Conservation (phyloP, 2,113 vertebrate species). For the Taurulus bubalis region DNA sequence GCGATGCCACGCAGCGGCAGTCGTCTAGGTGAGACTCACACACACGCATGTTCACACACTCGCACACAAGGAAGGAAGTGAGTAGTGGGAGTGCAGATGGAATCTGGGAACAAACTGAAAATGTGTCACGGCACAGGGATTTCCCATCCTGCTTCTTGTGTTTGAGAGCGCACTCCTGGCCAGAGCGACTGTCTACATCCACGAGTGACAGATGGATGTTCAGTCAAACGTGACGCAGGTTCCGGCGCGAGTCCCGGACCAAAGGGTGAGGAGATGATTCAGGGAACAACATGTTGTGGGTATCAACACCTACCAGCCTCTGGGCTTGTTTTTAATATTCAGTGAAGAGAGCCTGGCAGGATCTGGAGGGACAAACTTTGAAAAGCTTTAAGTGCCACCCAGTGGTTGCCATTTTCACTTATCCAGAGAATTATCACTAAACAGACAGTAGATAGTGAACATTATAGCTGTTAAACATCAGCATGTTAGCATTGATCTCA, state of each 20-base stretch:
- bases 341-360: not conserved
- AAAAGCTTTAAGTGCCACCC: no score
- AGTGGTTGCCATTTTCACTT: no score
- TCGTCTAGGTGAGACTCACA: conserved; percentile 89
- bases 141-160: conserved; percentile 43
- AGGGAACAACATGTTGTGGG: conserved; percentile 4
- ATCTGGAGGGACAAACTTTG: not conserved
- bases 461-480: no score
- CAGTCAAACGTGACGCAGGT: conserved; percentile 36
- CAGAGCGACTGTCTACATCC: conserved; percentile 1
- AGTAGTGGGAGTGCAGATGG: conserved; percentile 67
- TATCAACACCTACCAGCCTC: not conserved
- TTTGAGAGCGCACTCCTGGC: conserved; percentile 2
- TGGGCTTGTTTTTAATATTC: not conserved
- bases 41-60: not conserved
- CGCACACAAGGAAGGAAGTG: conserved; percentile 58
- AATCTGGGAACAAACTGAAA: conserved; percentile 73
- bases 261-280: conserved; percentile 45
- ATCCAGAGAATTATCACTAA: no score
- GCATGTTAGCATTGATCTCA: no score
- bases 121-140: conserved; percentile 61
- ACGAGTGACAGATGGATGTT: conserved; percentile 38
- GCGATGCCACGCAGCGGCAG: conserved; percentile 95
- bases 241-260: conserved; percentile 31
- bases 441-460: no score